A percentile compares a stretch with the other conserved stretches of the same genome.
Conservation (phyloP, 2,888 invertebrate genomes). For the Stenchaetothrips biformis region DNA sequence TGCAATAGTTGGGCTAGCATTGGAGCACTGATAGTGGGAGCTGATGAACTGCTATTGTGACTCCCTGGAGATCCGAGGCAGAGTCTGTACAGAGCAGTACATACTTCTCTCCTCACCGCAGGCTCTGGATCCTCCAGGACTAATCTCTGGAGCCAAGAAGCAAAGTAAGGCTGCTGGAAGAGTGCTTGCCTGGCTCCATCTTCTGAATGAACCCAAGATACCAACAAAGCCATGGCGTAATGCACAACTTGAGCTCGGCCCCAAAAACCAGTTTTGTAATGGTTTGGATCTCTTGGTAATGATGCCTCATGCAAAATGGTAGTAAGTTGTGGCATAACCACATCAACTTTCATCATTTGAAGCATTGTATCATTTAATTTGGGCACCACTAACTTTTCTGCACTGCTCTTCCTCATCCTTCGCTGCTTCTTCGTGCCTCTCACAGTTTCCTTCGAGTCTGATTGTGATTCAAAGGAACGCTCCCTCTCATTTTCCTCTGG, state of each 20-base stretch:
- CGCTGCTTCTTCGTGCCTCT: constrained; percentile 34
- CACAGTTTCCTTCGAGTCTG: constrained; percentile 34
- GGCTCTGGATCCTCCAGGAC: constrained; percentile 91
- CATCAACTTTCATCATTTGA: constrained; percentile 78
- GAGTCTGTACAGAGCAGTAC: constrained; percentile 84
- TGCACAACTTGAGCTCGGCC: constrained; percentile 88
- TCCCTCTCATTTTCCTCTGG: constrained; percentile 45
- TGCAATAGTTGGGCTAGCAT: constrained; percentile 74
- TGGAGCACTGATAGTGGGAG: constrained; percentile 55
- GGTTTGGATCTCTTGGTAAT: constrained; percentile 70
- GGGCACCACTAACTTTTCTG: constrained; percentile 64
- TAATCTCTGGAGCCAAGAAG: constrained; percentile 73
- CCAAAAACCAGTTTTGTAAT: constrained; percentile 89
- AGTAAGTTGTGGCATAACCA: constrained; percentile 76
- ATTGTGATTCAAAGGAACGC: constrained; percentile 34
- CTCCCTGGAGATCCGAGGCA: constrained; percentile 60
- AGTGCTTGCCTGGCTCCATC: constrained; percentile 69
- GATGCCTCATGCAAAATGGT: constrained; percentile 85
- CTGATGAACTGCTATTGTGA: constrained; percentile 47
- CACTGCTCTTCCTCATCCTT: constrained; percentile 43
- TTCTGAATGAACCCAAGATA: constrained; percentile 88
- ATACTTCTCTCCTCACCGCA: constrained; percentile 82
- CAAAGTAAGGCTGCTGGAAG: constrained; percentile 64
- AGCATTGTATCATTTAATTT: constrained; percentile 66
- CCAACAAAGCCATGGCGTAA: constrained; percentile 85